phyloP scores from a whole-genome alignment of 2,888 invertebrate genomes.

The Pardosa pseudoannulata region DNA sequence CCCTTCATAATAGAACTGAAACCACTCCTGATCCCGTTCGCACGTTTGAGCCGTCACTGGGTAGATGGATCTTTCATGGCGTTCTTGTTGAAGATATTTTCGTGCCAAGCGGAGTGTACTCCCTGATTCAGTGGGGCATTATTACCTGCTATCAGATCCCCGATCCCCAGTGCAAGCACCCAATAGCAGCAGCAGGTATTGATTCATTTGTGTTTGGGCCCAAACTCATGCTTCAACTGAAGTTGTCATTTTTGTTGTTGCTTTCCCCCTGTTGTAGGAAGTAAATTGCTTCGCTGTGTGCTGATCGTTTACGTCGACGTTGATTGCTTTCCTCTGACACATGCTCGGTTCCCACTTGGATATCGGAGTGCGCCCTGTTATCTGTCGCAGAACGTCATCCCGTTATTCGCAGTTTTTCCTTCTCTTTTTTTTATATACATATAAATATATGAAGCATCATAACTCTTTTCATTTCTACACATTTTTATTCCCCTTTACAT shows the following conservation, averaged over 20 bases:
- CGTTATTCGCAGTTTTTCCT: too few relatives aligned
- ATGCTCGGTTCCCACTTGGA: conserved; percentile 36
- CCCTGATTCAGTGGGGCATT: conserved; percentile 45
- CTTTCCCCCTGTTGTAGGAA: conserved; percentile 37
- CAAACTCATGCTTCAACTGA: conserved; percentile 55
- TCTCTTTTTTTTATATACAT: too few relatives aligned
- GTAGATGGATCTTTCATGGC: too few relatives aligned
- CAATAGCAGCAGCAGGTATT: conserved; percentile 26
- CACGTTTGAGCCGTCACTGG: too few relatives aligned
- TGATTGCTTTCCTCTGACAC: conserved; percentile 56
- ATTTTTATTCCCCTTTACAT: too few relatives aligned
- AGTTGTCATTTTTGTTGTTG: conserved; percentile 55
- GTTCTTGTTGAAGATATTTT: conserved; percentile 7
- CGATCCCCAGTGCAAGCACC: conserved; percentile 12
- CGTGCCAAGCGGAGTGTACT: conserved; percentile 39
- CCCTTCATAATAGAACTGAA: too few relatives aligned
- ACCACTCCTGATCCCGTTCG: too few relatives aligned
- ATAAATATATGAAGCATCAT: too few relatives aligned
- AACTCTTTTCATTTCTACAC: too few relatives aligned
- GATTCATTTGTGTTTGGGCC: conserved; percentile 65
- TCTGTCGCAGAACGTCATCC: too few relatives aligned
- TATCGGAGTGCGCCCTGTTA: background rate
- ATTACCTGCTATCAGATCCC: conserved; percentile 59
- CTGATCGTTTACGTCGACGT: conserved; percentile 52
- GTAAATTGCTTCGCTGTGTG: conserved; percentile 59